These are phyloP conservation scores for Ectemnius cavifrons DNA, from an alignment of 2,888 invertebrate species.

Conservation along the genomic window DNA sequence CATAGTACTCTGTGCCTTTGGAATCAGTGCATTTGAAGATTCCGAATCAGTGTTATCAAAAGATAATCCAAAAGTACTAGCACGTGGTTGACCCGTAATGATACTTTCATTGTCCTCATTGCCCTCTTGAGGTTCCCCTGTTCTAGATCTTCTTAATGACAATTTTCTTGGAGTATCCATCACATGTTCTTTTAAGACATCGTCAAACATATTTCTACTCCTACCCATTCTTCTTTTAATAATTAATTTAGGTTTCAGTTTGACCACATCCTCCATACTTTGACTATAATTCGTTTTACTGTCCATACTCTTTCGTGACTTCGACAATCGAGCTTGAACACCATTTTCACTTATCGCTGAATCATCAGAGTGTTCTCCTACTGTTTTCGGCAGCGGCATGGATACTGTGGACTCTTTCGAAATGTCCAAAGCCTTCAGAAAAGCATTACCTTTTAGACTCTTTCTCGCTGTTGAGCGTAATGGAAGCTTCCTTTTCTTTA, in stretches of 20 bases:
- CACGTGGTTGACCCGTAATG: neutral
- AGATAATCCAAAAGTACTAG: neutral
- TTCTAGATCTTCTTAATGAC: neutral
- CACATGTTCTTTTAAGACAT: constrained; percentile 15
- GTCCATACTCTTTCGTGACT: neutral
- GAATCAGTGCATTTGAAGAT: neutral
- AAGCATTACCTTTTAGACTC: constrained; percentile 37
- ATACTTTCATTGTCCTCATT: neutral
- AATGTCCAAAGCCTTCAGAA: constrained; percentile 38
- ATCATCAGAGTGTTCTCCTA: neutral
- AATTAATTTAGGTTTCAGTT: constrained; percentile 32
- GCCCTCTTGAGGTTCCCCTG: neutral
- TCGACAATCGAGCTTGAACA: neutral
- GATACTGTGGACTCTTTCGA: constrained; percentile 9
- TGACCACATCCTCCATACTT: constrained; percentile 31
- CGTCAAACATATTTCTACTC: constrained; percentile 35
- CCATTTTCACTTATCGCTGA: neutral
- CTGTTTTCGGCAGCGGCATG: neutral
- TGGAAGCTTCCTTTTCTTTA: constrained; percentile 30
- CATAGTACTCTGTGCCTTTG: constrained; percentile 29
- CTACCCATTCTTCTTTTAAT: neutral
- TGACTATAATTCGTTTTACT: constrained; percentile 24
- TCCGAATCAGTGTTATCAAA: neutral
- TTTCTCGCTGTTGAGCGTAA: constrained; percentile 14
- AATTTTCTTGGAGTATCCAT: neutral